Evolutionary conservation across 1,140 invertebrate species (phyloP), one percentile per base, ranked within the genome.

Genomic region (Asobara japonica): DNA sequence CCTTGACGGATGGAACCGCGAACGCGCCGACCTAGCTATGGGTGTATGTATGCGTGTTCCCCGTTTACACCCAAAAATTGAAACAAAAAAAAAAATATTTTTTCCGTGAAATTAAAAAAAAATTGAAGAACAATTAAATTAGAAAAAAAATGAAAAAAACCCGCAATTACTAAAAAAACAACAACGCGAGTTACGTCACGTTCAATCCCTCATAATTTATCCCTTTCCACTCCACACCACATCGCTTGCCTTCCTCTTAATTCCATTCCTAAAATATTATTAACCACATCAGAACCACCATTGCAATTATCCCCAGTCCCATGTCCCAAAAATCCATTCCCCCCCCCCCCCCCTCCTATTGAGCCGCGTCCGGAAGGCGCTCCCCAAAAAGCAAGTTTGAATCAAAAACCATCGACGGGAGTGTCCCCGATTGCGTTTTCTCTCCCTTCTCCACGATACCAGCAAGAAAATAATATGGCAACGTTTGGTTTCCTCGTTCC

Each of bases 251-350:
- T n/a, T n/a, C n/a, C n/a, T n/a, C n/a, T 41, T 3, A 41, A 41
- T 16, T 45, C 18, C 41, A 2, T 45, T 45, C 18, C 5, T 51
- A 18, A 25, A 29, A 71, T 65, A 62, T 70, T 51, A 51, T 72
- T 77, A 80, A 84, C 84, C 82, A 71, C 82, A 83, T 78, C 78
- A 79, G 80, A 74, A 82, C 84, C 82, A 85, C 80, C 82, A 84
- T 85, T 80, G 74, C 77, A 65, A 71, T 65, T 41, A 22, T 70
- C 68, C 48, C n/a, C 77, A 72, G 78, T 76, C 80, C 76, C 72
- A 82, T 83, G 83, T 77, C 76, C 74, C 66, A 80, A 79, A 81
- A 78, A 78, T 73, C 72, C 5, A 74, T 69, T 76, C 68, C 72
- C 74, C 70, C 64, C 72, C 27, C 51, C 68, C 68, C 72, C 74